phyloP scores from a whole-genome alignment of 1,140 invertebrate species.

The Bombus impatiens region DNA sequence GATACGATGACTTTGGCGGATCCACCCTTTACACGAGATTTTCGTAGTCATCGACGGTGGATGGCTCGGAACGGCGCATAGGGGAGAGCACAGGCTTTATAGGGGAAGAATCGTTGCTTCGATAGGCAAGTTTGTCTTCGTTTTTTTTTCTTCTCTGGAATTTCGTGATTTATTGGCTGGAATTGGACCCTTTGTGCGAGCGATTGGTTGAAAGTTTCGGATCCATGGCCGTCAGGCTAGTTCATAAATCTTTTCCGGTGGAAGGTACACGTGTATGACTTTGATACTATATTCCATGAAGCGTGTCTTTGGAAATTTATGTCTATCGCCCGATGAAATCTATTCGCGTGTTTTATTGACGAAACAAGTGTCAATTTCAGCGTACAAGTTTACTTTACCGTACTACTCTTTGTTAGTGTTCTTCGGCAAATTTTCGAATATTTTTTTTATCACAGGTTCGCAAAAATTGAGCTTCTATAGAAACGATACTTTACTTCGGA shows the following conservation, averaged over 20 bases:
- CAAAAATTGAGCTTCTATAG: background rate
- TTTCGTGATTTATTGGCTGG: background rate
- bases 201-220: background rate
- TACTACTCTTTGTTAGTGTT: too few species aligned
- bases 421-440: background rate
- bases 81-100: background rate
- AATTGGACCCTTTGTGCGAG: background rate
- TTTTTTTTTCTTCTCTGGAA: background rate
- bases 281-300: background rate
- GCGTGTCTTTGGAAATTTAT: background rate
- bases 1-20: constrained; percentile 16
- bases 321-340: background rate
- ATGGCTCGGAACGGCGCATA: too few species aligned
- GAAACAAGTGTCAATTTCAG: background rate
- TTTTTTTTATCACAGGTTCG: too few species aligned
- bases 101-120: background rate
- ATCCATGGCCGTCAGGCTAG: background rate
- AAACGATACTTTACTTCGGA: background rate
- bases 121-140: background rate
- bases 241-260: constrained; percentile 1
- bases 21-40: background rate
- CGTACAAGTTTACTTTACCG: background rate
- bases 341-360: background rate
- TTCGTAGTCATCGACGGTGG: background rate
- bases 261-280: background rate